Evolutionary conservation across 2,888 invertebrate species (phyloP).

Genomic region (Sarcophaga rosellei): DNA sequence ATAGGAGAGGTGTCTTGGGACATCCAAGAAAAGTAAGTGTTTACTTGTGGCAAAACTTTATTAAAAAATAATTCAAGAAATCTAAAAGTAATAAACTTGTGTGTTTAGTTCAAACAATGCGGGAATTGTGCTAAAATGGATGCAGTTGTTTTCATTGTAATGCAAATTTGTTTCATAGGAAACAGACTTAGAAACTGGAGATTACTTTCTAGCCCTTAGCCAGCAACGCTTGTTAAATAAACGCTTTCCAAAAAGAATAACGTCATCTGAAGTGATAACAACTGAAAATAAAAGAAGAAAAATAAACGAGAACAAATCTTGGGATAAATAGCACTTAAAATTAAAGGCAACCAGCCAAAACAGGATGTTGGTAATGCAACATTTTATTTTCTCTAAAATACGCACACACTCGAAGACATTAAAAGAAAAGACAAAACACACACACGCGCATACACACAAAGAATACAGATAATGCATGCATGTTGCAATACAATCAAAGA

Average conservation of each 20-base stretch:
- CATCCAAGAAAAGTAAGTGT: too few relatives aligned
- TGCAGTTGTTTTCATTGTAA: too few relatives aligned
- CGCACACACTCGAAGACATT: conserved; percentile 8
- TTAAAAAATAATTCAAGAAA: too few relatives aligned
- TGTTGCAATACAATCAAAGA: conserved; percentile 14
- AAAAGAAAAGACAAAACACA: background rate
- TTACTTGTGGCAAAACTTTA: too few relatives aligned
- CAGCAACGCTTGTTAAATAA: conserved; percentile 21
- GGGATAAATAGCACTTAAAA: conserved; percentile 63
- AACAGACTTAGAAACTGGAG: too few relatives aligned
- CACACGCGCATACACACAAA: background rate
- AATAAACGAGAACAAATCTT: conserved; percentile 35
- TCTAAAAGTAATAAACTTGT: too few relatives aligned
- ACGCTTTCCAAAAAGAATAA: background rate
- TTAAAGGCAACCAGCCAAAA: conserved; percentile 29
- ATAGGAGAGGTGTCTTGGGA: too few relatives aligned
- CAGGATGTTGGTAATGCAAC: conserved; percentile 67
- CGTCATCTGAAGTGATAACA: conserved; percentile 54
- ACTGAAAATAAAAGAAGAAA: conserved; percentile 11
- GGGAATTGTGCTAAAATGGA: too few relatives aligned
- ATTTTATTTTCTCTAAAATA: conserved; percentile 11
- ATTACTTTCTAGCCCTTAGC: too few relatives aligned
- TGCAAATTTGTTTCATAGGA: too few relatives aligned
- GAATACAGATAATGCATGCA: conserved; percentile 55
- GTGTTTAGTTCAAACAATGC: too few relatives aligned